Conservation (phyloP, 2,797 vertebrate species). For the Moxostoma hubbsi region DNA sequence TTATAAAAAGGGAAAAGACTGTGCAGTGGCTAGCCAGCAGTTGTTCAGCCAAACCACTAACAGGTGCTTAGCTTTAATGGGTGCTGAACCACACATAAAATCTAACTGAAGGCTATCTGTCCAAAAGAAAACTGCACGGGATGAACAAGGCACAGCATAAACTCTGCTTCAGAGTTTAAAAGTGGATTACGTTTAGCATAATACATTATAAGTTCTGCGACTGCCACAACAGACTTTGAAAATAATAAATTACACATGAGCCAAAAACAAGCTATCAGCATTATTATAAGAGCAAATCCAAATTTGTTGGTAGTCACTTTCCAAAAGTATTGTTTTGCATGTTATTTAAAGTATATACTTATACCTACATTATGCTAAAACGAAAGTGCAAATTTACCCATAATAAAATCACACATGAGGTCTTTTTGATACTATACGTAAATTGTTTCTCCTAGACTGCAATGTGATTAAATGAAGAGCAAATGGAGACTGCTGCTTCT, state of each 20-base stretch:
- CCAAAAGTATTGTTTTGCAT: neutral
- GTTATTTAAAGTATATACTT: no score
- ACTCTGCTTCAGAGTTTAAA: neutral
- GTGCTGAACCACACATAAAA: constrained; percentile 41
- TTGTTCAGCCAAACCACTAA: constrained; percentile 37
- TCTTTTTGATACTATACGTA: no score
- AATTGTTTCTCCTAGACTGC: no score
- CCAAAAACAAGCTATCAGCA: neutral
- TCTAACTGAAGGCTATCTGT: constrained; percentile 12
- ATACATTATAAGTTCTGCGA: neutral
- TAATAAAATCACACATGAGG: no score
- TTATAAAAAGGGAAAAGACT: constrained; percentile 36
- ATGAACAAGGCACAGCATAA: neutral
- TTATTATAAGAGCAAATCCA: neutral
- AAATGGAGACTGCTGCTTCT: no score
- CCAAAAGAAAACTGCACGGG: neutral
- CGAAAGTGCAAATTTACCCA: no score
- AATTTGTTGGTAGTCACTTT: neutral
- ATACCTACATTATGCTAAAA: no score
- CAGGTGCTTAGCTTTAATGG: constrained; percentile 46
- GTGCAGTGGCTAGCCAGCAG: constrained; percentile 33
- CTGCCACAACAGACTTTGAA: neutral
- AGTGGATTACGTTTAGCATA: neutral
- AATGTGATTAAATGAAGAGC: no score
- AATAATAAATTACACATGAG: neutral